Evolutionary conservation across 1,140 invertebrate species (phyloP).

Genomic region (Diuraphis noxia): DNA sequence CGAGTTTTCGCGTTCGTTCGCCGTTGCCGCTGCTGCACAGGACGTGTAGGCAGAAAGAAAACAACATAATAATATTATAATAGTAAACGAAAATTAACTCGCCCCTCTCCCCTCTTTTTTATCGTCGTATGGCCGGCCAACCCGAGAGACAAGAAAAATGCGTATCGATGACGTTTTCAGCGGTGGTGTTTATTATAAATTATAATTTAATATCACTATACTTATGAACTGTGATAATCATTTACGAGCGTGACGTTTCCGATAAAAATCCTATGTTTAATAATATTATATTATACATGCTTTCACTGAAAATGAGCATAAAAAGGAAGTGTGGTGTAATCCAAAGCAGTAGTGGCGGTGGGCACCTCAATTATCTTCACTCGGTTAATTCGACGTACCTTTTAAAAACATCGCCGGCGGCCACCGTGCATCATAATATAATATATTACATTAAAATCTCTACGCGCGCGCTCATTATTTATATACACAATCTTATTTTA

Average conservation of each 20-base stretch:
- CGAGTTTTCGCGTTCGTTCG: not conserved
- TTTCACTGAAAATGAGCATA: conserved; percentile 53
- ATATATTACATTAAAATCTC: not conserved
- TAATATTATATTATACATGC: conserved; percentile 13
- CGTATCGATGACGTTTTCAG: conserved; percentile 18
- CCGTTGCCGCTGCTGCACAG: not conserved
- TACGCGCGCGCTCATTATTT: not conserved
- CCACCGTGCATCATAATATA: not conserved
- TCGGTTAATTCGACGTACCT: conserved; percentile 50
- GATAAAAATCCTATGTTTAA: conserved; percentile 48
- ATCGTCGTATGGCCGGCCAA: not conserved
- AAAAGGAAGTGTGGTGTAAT: conserved; percentile 53
- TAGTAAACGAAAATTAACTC: not conserved
- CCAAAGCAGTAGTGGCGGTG: conserved; percentile 25
- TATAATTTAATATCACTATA: conserved; percentile 45
- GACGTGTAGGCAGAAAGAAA: not conserved
- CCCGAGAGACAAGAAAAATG: not conserved
- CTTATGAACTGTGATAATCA: conserved; percentile 48
- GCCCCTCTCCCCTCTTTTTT: not conserved
- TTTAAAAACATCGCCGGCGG: conserved; percentile 46
- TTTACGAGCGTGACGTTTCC: conserved; percentile 51
- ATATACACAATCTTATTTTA: not conserved
- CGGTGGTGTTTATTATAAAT: not conserved
- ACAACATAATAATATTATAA: not conserved
- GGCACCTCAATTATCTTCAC: conserved; percentile 46